A percentile compares a stretch with the other conserved stretches of the same genome.
Conservation (phyloP, 2,888 invertebrate genomes). For the Eupithecia abbreviata region DNA sequence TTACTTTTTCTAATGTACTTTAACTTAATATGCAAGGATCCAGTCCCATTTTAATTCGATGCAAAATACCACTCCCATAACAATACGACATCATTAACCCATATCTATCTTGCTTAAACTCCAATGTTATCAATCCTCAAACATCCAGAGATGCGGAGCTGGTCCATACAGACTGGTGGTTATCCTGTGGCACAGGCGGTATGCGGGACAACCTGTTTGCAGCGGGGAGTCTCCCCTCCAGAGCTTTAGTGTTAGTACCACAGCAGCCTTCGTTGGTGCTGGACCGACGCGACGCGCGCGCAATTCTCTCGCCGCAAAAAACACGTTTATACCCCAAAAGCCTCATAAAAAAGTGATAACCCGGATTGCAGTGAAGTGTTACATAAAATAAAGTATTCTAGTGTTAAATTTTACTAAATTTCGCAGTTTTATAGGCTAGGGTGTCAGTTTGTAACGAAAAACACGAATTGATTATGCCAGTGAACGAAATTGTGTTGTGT, state of each 20-base stretch:
- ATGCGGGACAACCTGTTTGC: conserved; percentile 78
- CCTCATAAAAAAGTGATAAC: conserved; percentile 58
- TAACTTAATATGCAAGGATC: not conserved
- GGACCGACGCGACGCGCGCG: conserved; percentile 57
- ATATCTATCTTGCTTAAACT: conserved; percentile 52
- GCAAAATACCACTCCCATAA: conserved; percentile 35
- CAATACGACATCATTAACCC: conserved; percentile 46
- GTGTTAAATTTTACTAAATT: conserved; percentile 39
- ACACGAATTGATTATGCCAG: conserved; percentile 69
- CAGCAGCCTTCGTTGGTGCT: conserved; percentile 62
- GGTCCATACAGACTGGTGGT: conserved; percentile 52
- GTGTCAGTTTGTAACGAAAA: conserved; percentile 55
- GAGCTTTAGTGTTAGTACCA: conserved; percentile 58
- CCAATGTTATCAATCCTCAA: conserved; percentile 60
- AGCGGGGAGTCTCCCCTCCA: conserved; percentile 55
- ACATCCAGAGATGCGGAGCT: conserved; percentile 70
- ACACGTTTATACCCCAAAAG: conserved; percentile 38
- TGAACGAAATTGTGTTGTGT: conserved; percentile 66
- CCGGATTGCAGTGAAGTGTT: conserved; percentile 80
- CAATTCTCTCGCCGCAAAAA: conserved; percentile 38
- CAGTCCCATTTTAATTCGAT: not conserved
- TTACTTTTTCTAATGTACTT: not conserved
- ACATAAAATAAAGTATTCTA: conserved; percentile 31
- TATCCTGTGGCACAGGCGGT: conserved; percentile 54
- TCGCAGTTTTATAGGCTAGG: conserved; percentile 27